These are phyloP conservation scores for Lasioglossum oenotherae DNA, from an alignment of 2,888 invertebrate species.

Conservation along the genomic window DNA sequence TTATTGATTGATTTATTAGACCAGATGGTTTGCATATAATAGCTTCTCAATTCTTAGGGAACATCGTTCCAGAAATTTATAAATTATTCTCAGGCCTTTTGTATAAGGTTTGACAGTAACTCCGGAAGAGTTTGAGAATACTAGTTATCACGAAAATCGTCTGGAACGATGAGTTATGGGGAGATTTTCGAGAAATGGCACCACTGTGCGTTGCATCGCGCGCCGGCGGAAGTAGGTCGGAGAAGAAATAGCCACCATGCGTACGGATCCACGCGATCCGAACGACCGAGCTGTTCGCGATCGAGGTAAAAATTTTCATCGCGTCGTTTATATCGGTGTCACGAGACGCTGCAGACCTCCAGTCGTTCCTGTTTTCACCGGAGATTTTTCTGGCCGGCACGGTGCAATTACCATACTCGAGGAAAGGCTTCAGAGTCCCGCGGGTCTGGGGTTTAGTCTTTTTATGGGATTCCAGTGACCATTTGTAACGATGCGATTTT, in stretches of 20 bases:
- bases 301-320: constrained; percentile 63
- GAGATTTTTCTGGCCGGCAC: constrained; percentile 36
- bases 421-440: neutral
- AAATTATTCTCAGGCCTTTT: neutral
- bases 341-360: constrained; percentile 38
- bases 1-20: no score
- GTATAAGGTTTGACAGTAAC: neutral
- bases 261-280: constrained; percentile 49
- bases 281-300: constrained; percentile 41
- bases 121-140: neutral
- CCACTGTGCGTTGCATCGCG: neutral
- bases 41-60: no score
- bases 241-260: constrained; percentile 63
- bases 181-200: constrained; percentile 8
- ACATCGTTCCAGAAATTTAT: no score
- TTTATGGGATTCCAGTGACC: neutral
- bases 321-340: constrained; percentile 54
- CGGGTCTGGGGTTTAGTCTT: neutral
- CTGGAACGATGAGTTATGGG: neutral
- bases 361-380: constrained; percentile 54
- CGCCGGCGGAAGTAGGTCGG: constrained; percentile 59
- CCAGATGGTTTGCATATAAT: no score
- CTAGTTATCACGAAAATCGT: neutral
- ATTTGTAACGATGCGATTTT: neutral
- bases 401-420: constrained; percentile 30